Evolutionary conservation across 2,797 vertebrate species (phyloP).

Genomic region (Oreortyx pictus): DNA sequence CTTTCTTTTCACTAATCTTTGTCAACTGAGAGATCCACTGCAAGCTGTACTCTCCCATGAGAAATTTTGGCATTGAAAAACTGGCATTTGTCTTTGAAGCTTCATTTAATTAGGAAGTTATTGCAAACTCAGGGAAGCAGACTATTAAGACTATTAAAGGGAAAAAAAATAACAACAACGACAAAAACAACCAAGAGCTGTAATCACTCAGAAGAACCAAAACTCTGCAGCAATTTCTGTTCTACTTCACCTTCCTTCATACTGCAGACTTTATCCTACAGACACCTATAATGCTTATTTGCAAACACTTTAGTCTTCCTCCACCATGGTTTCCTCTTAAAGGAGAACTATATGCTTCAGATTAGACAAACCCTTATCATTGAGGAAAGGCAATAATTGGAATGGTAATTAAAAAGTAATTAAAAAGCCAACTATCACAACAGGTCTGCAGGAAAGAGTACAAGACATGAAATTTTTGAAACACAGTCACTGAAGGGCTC

Average conservation of each 20-base stretch:
- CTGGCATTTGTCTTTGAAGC: constrained; percentile 18
- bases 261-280: too few relatives aligned
- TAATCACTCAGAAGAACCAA: neutral
- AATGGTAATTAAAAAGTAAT: neutral
- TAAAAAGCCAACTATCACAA: neutral
- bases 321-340: neutral
- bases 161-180: neutral
- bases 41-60: neutral
- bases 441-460: neutral
- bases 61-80: neutral
- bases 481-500: neutral
- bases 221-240: neutral
- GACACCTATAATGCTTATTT: neutral
- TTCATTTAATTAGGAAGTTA: constrained; percentile 12
- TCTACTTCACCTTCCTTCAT: neutral
- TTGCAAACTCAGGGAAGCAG: neutral
- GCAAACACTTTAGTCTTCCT: neutral
- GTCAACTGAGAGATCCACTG: neutral
- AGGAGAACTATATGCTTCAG: neutral
- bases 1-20: neutral
- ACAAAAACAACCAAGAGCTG: neutral
- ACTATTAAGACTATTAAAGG: neutral
- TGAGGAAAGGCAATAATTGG: neutral
- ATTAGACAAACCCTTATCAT: neutral
- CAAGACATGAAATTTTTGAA: neutral